phyloP scores from a whole-genome alignment of 2,797 vertebrate genomes.

The Enteromius unitaeniatus region DNA sequence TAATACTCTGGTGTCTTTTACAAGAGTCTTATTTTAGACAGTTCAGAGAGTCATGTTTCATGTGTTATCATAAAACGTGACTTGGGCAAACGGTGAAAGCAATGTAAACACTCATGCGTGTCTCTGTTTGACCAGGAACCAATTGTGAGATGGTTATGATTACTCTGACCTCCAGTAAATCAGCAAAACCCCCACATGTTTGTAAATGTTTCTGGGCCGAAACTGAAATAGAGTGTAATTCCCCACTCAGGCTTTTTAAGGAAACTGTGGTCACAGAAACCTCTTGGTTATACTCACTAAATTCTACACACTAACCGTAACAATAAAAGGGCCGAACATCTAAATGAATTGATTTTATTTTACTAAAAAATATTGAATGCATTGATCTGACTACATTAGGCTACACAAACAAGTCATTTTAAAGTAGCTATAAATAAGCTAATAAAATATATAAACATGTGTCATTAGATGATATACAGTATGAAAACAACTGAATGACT shows the following conservation, averaged over 20 bases:
- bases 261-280: slow-evolving; percentile 30
- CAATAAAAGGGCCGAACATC: not conserved
- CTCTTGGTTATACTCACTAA: not conserved
- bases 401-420: not conserved
- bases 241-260: not conserved
- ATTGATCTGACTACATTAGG: not conserved
- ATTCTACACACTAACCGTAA: not conserved
- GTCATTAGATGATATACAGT: not conserved
- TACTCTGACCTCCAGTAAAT: not conserved
- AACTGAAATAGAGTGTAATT: slow-evolving; percentile 19
- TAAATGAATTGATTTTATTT: not conserved
- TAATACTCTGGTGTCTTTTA: slow-evolving; percentile 31
- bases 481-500: not conserved
- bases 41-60: slow-evolving; percentile 31
- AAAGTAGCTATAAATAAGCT: not conserved
- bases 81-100: slow-evolving; percentile 20
- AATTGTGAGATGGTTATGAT: not conserved
- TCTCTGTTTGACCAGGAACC: slow-evolving; percentile 21
- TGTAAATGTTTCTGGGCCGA: not conserved
- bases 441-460: not conserved
- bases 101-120: slow-evolving; percentile 25
- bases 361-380: not conserved
- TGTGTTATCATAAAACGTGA: slow-evolving; percentile 23
- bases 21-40: slow-evolving; percentile 33
- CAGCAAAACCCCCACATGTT: not conserved